A percentile compares a stretch with the other conserved stretches of the same genome.
These are phyloP conservation scores for Drosophila leonis DNA, from an alignment of 2,888 invertebrate genomes.

Conservation along the genomic window DNA sequence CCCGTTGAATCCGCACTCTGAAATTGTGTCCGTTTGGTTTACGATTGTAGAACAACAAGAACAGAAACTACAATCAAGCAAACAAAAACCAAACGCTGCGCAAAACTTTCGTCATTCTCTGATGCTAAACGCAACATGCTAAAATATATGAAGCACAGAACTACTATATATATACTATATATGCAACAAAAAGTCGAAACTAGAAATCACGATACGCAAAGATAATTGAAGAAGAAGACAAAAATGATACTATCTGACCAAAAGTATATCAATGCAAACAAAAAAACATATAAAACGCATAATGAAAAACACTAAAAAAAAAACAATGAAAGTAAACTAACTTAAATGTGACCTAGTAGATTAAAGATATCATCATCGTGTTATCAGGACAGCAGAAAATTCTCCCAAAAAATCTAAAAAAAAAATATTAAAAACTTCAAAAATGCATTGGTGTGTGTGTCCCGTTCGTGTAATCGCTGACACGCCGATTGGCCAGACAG, in stretches of 20 bases:
- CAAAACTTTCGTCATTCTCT: slow-evolving; percentile 66
- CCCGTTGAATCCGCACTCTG: slow-evolving; percentile 71
- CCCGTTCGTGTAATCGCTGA: slow-evolving; percentile 82
- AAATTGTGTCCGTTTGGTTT: slow-evolving; percentile 75
- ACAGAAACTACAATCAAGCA: background rate
- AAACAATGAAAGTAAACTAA: slow-evolving; percentile 41
- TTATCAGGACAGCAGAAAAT: slow-evolving; percentile 67
- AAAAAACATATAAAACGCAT: slow-evolving; percentile 64
- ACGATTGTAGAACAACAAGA: slow-evolving; percentile 36
- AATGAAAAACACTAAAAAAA: slow-evolving; percentile 73
- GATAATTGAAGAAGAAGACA: slow-evolving; percentile 41
- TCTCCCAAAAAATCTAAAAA: slow-evolving; percentile 65
- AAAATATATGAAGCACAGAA: slow-evolving; percentile 38
- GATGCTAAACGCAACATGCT: slow-evolving; percentile 51
- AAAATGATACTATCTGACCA: slow-evolving; percentile 74
- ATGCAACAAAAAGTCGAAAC: slow-evolving; percentile 63
- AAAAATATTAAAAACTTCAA: slow-evolving; percentile 70
- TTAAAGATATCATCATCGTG: slow-evolving; percentile 72
- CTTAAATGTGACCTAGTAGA: slow-evolving; percentile 79
- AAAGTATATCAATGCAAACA: slow-evolving; percentile 74
- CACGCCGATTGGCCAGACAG: slow-evolving; percentile 47
- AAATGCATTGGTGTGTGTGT: slow-evolving; percentile 82
- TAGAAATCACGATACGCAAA: slow-evolving; percentile 72
- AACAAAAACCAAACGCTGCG: slow-evolving; percentile 20
- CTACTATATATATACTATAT: slow-evolving; percentile 31